Percentiles rank a stretch among this genome's conserved stretches.
phyloP scores from a whole-genome alignment of 30 jellyfish, hydroid and myxozoan species.

The Hydractinia echinata region DNA sequence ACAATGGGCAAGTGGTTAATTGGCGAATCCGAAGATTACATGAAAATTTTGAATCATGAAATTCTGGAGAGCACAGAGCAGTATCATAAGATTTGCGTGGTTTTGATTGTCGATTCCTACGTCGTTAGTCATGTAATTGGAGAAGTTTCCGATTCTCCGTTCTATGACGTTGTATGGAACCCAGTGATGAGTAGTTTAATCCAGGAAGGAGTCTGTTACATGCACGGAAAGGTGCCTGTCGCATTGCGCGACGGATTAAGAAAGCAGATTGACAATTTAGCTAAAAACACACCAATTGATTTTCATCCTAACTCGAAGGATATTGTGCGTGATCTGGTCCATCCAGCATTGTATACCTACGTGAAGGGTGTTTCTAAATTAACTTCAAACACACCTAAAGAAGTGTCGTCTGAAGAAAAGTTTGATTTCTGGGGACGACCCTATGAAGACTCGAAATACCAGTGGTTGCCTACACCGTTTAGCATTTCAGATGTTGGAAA shows the following conservation, averaged over 20 bases:
- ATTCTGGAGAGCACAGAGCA: constrained; percentile 8
- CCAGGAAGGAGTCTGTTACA: constrained; percentile 67
- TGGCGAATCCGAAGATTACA: background rate
- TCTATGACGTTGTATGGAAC: constrained; percentile 40
- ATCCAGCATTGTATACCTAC: constrained; percentile 64
- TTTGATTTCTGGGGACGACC: constrained; percentile 71
- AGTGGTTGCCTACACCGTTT: constrained; percentile 76
- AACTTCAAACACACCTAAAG: background rate
- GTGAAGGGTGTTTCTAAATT: constrained; percentile 53
- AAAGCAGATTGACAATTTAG: constrained; percentile 45
- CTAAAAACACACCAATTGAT: constrained; percentile 50
- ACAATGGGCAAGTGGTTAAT: constrained; percentile 27
- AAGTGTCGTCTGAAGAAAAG: constrained; percentile 1
- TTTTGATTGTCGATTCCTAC: constrained; percentile 29
- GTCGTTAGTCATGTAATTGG: constrained; percentile 24
- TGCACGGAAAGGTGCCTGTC: constrained; percentile 38
- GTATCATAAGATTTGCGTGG: constrained; percentile 27
- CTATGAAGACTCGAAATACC: constrained; percentile 61
- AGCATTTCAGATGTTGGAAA: constrained; percentile 50
- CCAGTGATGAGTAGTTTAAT: constrained; percentile 32
- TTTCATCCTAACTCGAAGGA: constrained; percentile 74
- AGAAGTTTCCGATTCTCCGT: constrained; percentile 37
- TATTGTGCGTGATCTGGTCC: constrained; percentile 68
- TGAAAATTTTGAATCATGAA: constrained; percentile 32
- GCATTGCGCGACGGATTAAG: constrained; percentile 33